phyloP scores from a whole-genome alignment of 2,797 vertebrate species.

The Intellagama lesueurii region DNA sequence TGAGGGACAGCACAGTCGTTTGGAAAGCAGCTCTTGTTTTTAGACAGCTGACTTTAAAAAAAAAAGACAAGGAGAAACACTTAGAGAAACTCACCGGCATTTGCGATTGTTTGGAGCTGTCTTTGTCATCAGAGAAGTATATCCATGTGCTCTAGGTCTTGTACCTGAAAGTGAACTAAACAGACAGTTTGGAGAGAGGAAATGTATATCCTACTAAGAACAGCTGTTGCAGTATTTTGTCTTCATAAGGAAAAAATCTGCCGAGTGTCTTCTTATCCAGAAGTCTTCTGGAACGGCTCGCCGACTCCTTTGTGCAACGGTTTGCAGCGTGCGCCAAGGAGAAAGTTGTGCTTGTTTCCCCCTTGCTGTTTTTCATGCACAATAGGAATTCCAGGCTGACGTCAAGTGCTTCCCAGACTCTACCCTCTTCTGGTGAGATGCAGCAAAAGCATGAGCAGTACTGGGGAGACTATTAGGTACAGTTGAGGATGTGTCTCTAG shows the following conservation, averaged over 20 bases:
- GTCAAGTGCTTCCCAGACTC: conserved; percentile 73
- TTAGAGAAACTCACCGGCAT: conserved; percentile 74
- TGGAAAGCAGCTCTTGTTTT: conserved; percentile 50
- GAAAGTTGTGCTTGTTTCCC: conserved; percentile 78
- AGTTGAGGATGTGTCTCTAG: background rate
- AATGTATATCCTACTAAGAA: conserved; percentile 38
- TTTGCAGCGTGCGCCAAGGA: conserved; percentile 60
- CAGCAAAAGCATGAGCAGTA: conserved; percentile 68
- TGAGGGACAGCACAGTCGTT: conserved; percentile 53
- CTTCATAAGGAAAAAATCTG: conserved; percentile 56
- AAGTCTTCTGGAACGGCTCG: conserved; percentile 59
- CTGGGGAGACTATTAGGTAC: background rate
- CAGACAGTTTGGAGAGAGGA: conserved; percentile 61
- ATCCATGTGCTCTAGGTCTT: conserved; percentile 49
- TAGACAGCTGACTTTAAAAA: conserved; percentile 45
- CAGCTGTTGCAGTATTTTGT: conserved; percentile 41
- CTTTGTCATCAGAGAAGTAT: conserved; percentile 53
- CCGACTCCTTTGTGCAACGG: conserved; percentile 50
- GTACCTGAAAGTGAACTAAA: conserved; percentile 54
- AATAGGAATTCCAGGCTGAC: conserved; percentile 78
- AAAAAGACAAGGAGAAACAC: conserved; percentile 57
- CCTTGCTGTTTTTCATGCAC: conserved; percentile 70
- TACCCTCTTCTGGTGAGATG: conserved; percentile 82
- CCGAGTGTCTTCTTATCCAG: conserved; percentile 54
- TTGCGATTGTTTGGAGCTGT: conserved; percentile 60